These are phyloP conservation scores for Mugil cephalus DNA, from an alignment of 2,113 vertebrate species.

Conservation along the genomic window DNA sequence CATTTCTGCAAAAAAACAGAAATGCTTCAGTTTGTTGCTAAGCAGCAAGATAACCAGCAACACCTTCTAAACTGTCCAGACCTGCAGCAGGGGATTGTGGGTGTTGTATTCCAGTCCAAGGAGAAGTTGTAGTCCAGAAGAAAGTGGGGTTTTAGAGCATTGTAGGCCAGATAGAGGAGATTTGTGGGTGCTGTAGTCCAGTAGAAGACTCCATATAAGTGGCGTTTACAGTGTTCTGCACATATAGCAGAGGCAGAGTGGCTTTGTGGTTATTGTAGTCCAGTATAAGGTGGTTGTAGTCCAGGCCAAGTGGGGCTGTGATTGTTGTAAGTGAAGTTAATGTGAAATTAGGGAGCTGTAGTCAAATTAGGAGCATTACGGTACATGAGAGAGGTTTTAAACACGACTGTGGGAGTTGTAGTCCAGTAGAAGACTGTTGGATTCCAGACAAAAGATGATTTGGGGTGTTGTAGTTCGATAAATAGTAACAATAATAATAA, in stretches of 20 bases:
- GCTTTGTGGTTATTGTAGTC: constrained; percentile 13
- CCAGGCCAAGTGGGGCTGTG: too few relatives aligned
- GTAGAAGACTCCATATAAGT: not conserved
- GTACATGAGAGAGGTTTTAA: too few relatives aligned
- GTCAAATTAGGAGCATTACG: too few relatives aligned
- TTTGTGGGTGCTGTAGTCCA: constrained; percentile 21
- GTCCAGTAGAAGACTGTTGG: not conserved
- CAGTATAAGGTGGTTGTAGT: not conserved
- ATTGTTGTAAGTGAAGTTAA: too few relatives aligned
- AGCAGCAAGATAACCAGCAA: not conserved
- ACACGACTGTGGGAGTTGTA: not conserved
- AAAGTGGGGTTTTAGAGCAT: not conserved
- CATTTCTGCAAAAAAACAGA: not conserved
- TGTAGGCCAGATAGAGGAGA: not conserved
- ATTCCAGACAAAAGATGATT: not conserved
- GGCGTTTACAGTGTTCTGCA: too few relatives aligned
- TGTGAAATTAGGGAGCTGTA: too few relatives aligned
- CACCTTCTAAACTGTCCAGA: not conserved
- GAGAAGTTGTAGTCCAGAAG: constrained; percentile 4
- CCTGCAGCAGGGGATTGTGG: constrained; percentile 2
- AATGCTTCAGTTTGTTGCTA: constrained; percentile 15
- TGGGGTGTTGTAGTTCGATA: too few relatives aligned
- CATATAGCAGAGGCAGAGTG: not conserved
- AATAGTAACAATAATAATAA: too few relatives aligned
- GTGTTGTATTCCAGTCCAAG: not conserved